phyloP scores from a whole-genome alignment of 1,140 invertebrate species.

The Coenobita brevimanus region DNA sequence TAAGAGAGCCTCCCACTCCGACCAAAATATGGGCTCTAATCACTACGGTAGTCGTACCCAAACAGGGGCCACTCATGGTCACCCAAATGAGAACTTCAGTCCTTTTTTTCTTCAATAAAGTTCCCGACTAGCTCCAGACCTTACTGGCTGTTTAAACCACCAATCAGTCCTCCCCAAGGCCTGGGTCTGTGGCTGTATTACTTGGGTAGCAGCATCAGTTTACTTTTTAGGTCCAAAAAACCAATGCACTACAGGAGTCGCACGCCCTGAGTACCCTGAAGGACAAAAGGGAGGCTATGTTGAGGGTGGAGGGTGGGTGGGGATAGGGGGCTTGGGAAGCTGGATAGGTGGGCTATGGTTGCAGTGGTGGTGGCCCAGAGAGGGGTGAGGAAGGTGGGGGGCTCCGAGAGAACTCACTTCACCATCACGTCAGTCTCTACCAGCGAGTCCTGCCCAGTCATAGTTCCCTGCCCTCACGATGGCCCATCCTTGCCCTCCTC shows the following conservation, averaged over 20 bases:
- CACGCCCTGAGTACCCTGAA: slow-evolving; percentile 44
- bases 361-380: background rate
- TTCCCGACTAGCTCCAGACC: slow-evolving; percentile 54
- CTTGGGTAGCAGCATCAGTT: background rate
- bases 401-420: slow-evolving; percentile 20
- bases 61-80: slow-evolving; percentile 17
- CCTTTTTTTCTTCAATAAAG: slow-evolving; percentile 21
- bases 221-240: background rate
- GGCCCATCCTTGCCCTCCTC: slow-evolving; percentile 56
- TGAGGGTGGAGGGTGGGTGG: background rate
- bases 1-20: too few species aligned
- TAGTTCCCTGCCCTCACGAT: slow-evolving; percentile 47
- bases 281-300: slow-evolving; percentile 12
- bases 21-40: too few species aligned
- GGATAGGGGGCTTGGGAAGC: slow-evolving; percentile 8
- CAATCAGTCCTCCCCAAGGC: slow-evolving; percentile 35
- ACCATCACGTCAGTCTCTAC: slow-evolving; percentile 16
- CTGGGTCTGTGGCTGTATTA: slow-evolving; percentile 36
- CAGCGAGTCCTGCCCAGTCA: slow-evolving; percentile 38
- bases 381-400: slow-evolving; percentile 4
- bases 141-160: slow-evolving; percentile 40
- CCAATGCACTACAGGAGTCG: slow-evolving; percentile 4
- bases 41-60: slow-evolving; percentile 27
- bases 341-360: slow-evolving; percentile 33
- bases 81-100: slow-evolving; percentile 27